Evolutionary conservation across 2,113 vertebrate genomes (phyloP), one percentile per base, ranked within the genome.

Genomic region (Paracanthobrama guichenoti): DNA sequence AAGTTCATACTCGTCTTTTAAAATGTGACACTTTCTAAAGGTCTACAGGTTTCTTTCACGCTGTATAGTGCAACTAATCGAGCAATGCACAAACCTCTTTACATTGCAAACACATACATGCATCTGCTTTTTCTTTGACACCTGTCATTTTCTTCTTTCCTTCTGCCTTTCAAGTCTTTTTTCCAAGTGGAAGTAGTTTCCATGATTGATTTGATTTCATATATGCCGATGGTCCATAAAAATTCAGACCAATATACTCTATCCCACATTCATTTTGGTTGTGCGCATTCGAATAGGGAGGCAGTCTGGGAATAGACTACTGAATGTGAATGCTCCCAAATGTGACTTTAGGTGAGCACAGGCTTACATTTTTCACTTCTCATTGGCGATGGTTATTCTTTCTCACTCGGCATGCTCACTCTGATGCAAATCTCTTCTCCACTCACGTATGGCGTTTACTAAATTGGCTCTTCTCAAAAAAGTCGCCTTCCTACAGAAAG

Each of bases 401-500:
- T 80, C 69, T 81, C 10, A 48, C 31, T 77, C 24, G 20, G 46
- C 35, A 11, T 22, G 46, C 76, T 76, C 67, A 18, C 59, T 74
- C 24, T 67, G 69, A 84, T 86, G 67, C 81, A 83, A 83, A 80
- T 24, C 76, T 60, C 20, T 48, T 86, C 78, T 69, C 35, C 6
- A 3, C 64, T 60, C 77, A 62, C 31, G 28, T 84, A 76, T 35
- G 28, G 60, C 50, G n/a, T 62, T 77, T 82, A 66, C 81, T 76
- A 88, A 88, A 88, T 84, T 86, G 76, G 28, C 84, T 83, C 42
- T 72, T 71, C 53, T 60, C 22, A 39, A 82, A 82, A 60, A 79
- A 78, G 22, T 9, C 26, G 39, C 71, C 62, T 75, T 66, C 44
- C 77, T n/a, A 48, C 42, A n/a, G 69, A 83, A 80, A 78, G 53